Evolutionary conservation across 2,113 vertebrate genomes (phyloP), one percentile per base, ranked within the genome.

Genomic region (Eulemur rufifrons): DNA sequence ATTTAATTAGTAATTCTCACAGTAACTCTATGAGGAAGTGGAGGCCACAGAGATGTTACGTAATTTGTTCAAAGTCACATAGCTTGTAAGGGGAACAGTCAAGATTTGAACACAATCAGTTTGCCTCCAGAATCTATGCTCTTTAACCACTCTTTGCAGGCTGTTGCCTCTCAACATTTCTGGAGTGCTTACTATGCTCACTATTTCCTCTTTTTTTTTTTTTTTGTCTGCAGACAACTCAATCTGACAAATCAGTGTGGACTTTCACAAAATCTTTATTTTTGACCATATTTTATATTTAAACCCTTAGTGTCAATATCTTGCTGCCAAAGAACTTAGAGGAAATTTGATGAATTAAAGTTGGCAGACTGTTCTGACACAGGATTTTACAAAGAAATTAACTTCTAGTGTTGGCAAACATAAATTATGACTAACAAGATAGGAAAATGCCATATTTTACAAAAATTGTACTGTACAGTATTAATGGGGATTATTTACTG

Each of bases 321-420:
- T 86, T 91, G 47, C 25, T 76, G n/a, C 54, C 83, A 93, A 66
- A 93, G 77, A 97, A 87, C 87, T 95, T 52, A 92, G 88, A 95
- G 39, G 73, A 91, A 95, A 82, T 71, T 39, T 85, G 81, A 90
- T 42, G 76, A 83, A 77, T 54, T 96, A 32, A 39, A 71, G 27
- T 45, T 45, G 89, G 66, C n/a, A 92, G 92, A 39, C 69, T 78
- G 34, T 73, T 77, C 29, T 37, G 88, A 86, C 21, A 82, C 17
- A 78, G 66, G 39, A 47, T 37, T 95, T 85, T 96, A 86, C 39
- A 63, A 88, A 94, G 27, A 61, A 82, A 68, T 77, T 37, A 50
- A 93, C 76, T 85, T 86, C 47, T n/a, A 82, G 39, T 85, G 76
- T 94, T 88, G 71, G 59, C 12, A 91, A 92, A 64, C 29, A 61